These are phyloP conservation scores for Ariolimax columbianus DNA, from an alignment of 2,888 invertebrate species.

Conservation along the genomic window DNA sequence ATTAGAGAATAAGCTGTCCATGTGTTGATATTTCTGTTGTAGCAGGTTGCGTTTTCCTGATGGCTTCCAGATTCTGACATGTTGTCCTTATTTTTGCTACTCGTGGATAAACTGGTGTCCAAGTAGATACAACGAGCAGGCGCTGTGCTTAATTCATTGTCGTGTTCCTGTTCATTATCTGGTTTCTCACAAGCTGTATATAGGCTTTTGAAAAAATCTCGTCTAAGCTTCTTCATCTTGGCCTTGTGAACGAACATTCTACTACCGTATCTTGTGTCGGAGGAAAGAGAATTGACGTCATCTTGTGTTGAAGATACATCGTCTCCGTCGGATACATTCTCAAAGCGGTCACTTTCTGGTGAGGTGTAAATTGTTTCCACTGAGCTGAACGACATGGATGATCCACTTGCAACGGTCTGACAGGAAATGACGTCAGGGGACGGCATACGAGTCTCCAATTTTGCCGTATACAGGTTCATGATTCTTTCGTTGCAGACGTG, in stretches of 20 bases:
- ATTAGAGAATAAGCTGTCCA: conserved; percentile 47
- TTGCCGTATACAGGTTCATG: too few species aligned
- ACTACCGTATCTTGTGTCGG: background rate
- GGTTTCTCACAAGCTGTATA: background rate
- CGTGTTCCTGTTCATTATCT: background rate
- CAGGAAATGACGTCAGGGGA: conserved; percentile 18
- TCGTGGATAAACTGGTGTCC: background rate
- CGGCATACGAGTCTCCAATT: background rate
- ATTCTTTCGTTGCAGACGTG: background rate
- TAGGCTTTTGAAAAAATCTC: conserved; percentile 27
- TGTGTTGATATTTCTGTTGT: conserved; percentile 46
- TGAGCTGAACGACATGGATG: conserved; percentile 46
- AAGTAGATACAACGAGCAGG: background rate
- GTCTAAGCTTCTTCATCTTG: conserved; percentile 1
- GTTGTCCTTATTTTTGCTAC: conserved; percentile 29
- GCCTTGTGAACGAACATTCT: background rate
- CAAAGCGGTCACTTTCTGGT: conserved; percentile 23
- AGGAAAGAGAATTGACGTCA: conserved; percentile 19
- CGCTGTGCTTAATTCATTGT: background rate
- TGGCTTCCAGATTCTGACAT: conserved; percentile 26
- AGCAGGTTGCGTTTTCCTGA: background rate
- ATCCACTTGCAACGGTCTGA: conserved; percentile 16
- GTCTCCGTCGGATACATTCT: conserved; percentile 33
- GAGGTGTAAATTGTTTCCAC: background rate
- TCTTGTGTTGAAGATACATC: conserved; percentile 18